These are phyloP conservation scores for Hyalella azteca DNA, from an alignment of 2,888 invertebrate genomes.

Conservation along the genomic window DNA sequence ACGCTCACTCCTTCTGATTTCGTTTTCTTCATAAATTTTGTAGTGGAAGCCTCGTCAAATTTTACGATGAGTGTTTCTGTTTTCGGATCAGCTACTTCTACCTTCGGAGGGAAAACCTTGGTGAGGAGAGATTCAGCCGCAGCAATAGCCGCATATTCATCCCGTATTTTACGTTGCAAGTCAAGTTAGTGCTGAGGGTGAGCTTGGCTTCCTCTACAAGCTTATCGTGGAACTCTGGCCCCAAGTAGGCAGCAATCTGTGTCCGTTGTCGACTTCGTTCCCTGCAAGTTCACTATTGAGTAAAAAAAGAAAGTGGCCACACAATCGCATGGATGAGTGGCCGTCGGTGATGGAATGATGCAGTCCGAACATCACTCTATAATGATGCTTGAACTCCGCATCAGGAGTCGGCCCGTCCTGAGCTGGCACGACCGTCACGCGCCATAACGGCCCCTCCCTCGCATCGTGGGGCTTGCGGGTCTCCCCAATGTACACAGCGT, in stretches of 20 bases:
- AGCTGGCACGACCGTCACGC: slow-evolving; percentile 8
- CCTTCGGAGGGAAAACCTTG: neutral
- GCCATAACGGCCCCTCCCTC: slow-evolving; percentile 11
- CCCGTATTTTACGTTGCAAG: neutral
- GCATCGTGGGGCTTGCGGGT: neutral
- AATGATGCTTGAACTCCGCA: neutral
- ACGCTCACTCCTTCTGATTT: slow-evolving; percentile 38
- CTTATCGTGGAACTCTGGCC: neutral
- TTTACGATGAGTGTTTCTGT: neutral
- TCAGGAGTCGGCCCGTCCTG: neutral
- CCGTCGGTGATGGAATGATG: slow-evolving; percentile 50
- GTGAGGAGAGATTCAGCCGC: neutral
- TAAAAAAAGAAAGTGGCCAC: slow-evolving; percentile 37
- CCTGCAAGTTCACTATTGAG: slow-evolving; percentile 43
- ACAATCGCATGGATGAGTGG: slow-evolving; percentile 41
- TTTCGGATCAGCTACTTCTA: neutral
- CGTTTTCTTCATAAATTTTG: slow-evolving; percentile 8
- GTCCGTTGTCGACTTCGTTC: slow-evolving; percentile 38
- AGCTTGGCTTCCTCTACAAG: neutral
- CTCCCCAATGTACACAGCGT: neutral
- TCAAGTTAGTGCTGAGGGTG: neutral
- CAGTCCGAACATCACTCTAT: slow-evolving; percentile 42
- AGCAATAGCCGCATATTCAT: neutral
- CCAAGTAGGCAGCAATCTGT: slow-evolving; percentile 32
- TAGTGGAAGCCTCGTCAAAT: neutral